These are phyloP conservation scores for Synanthedon tipuliformis DNA, from an alignment of 2,888 invertebrate genomes.

Conservation along the genomic window DNA sequence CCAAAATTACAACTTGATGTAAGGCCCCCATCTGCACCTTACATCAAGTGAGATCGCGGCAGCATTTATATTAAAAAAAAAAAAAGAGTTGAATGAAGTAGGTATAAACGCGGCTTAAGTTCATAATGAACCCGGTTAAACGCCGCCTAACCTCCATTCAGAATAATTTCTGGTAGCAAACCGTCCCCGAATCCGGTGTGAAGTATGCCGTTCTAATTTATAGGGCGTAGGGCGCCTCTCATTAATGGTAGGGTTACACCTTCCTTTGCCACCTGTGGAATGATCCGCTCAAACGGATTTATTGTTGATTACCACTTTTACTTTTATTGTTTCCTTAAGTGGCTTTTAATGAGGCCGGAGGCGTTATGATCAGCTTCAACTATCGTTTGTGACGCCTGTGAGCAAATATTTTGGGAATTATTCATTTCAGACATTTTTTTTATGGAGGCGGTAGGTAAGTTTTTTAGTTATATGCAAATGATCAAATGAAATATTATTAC, in stretches of 20 bases:
- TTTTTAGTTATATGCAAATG: no score
- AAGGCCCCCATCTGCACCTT: no score
- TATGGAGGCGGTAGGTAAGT: no score
- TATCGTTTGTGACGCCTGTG: background rate
- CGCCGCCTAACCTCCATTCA: background rate
- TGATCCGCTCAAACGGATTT: slow-evolving; percentile 37
- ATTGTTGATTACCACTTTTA: slow-evolving; percentile 26
- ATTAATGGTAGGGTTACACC: slow-evolving; percentile 41
- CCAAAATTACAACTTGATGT: no score
- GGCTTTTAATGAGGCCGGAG: background rate
- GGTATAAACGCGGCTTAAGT: background rate
- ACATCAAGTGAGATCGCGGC: no score
- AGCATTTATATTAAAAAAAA: no score
- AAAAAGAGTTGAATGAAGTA: no score
- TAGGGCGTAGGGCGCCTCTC: slow-evolving; percentile 45
- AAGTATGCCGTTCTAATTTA: slow-evolving; percentile 46
- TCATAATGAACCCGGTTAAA: background rate
- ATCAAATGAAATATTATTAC: no score
- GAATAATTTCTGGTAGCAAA: background rate
- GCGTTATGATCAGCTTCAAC: no score
- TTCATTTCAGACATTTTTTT: no score
- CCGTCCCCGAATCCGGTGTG: slow-evolving; percentile 26
- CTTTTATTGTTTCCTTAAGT: slow-evolving; percentile 9
- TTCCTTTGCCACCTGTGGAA: slow-evolving; percentile 51
- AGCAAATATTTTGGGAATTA: background rate